A percentile compares a stretch with the other conserved stretches of the same genome.
phyloP scores from a whole-genome alignment of 2,113 vertebrate species.

The Indicator maculatus region DNA sequence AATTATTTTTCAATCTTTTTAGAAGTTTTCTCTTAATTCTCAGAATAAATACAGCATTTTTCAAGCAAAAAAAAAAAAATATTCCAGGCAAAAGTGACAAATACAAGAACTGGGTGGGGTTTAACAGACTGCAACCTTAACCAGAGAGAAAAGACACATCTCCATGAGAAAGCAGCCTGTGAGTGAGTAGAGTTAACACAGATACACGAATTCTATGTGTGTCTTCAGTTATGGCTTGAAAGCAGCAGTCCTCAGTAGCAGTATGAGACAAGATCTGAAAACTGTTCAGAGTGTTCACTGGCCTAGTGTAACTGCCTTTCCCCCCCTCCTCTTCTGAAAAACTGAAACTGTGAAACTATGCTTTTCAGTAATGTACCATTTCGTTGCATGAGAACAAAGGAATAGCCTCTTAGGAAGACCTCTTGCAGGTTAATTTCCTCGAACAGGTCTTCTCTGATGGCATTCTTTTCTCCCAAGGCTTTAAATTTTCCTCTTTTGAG shows the following conservation, averaged over 20 bases:
- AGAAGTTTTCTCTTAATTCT: neutral
- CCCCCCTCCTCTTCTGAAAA: neutral
- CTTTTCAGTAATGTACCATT: neutral
- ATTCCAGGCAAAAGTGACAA: neutral
- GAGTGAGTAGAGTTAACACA: neutral
- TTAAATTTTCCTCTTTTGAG: neutral
- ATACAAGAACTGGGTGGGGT: neutral
- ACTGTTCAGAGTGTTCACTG: neutral
- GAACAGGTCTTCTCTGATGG: neutral
- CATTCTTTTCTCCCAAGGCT: neutral
- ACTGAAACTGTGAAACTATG: neutral
- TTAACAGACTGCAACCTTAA: constrained; percentile 9
- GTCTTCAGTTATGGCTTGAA: constrained; percentile 29
- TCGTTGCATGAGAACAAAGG: neutral
- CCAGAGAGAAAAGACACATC: neutral
- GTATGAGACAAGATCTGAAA: neutral
- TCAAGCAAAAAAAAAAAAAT: neutral
- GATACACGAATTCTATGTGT: neutral
- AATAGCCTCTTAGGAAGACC: constrained; percentile 12
- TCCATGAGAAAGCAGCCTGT: neutral
- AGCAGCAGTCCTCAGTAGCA: constrained; percentile 5
- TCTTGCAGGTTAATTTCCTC: neutral
- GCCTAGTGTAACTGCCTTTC: neutral
- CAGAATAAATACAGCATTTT: neutral
- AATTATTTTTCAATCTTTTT: neutral